phyloP scores from a whole-genome alignment of 1,140 invertebrate species.

The Atta texana region DNA sequence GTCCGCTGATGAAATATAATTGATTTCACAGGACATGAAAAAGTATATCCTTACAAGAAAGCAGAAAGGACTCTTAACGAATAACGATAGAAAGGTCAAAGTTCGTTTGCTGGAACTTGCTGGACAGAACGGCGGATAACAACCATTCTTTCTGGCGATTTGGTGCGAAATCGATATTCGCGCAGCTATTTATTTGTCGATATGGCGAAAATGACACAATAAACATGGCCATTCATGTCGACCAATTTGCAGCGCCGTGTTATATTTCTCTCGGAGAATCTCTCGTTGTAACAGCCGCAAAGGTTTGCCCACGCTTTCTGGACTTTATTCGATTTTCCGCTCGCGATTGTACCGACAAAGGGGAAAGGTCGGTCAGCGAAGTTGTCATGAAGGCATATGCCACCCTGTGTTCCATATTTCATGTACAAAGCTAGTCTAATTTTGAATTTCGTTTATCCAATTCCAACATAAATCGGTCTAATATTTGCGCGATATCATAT shows the following conservation, averaged over 20 bases:
- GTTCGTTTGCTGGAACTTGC: conserved; percentile 14
- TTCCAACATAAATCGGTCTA: conserved; percentile 8
- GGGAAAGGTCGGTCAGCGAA: neutral
- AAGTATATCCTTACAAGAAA: neutral
- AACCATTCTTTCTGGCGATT: neutral
- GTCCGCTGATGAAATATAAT: neutral
- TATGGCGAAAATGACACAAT: neutral
- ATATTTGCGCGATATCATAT: conserved; percentile 33
- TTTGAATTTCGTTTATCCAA: conserved; percentile 37
- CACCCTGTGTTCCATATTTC: neutral
- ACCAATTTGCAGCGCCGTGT: conserved; percentile 60
- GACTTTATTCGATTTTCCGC: neutral
- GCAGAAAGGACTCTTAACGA: neutral
- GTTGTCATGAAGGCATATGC: neutral
- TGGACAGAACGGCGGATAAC: neutral
- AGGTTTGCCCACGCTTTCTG: conserved; percentile 8
- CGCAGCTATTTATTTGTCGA: conserved; percentile 60
- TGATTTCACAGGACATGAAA: neutral
- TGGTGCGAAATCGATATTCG: conserved; percentile 59
- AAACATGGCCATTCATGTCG: conserved; percentile 4
- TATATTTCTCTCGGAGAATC: conserved; percentile 2
- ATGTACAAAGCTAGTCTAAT: conserved; percentile 1
- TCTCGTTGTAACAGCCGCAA: neutral
- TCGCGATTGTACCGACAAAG: neutral
- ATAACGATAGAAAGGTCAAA: conserved; percentile 14